These are phyloP conservation scores for Vidua macroura DNA, from an alignment of 2,113 vertebrate species.

Conservation along the genomic window DNA sequence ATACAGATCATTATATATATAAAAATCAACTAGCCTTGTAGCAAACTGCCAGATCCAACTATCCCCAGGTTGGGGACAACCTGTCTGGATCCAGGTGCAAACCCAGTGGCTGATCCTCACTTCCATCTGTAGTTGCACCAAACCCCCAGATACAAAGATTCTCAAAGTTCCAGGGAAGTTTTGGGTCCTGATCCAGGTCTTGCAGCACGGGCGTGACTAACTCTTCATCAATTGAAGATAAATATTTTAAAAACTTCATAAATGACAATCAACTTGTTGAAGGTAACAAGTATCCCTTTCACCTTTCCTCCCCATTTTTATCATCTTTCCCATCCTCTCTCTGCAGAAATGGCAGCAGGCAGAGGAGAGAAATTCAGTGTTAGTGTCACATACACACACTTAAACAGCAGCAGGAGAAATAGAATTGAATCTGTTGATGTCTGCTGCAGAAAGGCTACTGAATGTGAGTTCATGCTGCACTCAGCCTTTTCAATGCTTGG, in stretches of 20 bases:
- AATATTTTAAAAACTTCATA: constrained; percentile 49
- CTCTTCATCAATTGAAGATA: constrained; percentile 68
- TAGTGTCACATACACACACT: background rate
- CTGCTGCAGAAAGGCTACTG: background rate
- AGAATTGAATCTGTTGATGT: background rate
- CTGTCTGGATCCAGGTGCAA: constrained; percentile 48
- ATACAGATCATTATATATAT: constrained; percentile 64
- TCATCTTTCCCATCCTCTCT: background rate
- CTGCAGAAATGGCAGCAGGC: background rate
- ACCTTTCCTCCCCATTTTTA: background rate
- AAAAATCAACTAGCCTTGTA: constrained; percentile 57
- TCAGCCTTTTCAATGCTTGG: background rate
- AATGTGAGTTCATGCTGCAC: background rate
- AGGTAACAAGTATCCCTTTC: constrained; percentile 46
- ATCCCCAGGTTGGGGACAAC: constrained; percentile 42
- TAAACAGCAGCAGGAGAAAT: background rate
- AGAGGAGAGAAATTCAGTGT: background rate
- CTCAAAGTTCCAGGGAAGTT: constrained; percentile 27
- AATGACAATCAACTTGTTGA: constrained; percentile 40
- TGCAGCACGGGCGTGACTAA: constrained; percentile 39
- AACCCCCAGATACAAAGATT: background rate
- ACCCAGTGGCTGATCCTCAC: background rate
- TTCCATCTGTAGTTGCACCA: background rate
- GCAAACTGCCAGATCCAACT: constrained; percentile 46
- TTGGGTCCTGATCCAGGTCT: constrained; percentile 51